A percentile compares a stretch with the other conserved stretches of the same genome.
Conservation (phyloP, 2,888 invertebrate species). For the Tipula lateralis region DNA sequence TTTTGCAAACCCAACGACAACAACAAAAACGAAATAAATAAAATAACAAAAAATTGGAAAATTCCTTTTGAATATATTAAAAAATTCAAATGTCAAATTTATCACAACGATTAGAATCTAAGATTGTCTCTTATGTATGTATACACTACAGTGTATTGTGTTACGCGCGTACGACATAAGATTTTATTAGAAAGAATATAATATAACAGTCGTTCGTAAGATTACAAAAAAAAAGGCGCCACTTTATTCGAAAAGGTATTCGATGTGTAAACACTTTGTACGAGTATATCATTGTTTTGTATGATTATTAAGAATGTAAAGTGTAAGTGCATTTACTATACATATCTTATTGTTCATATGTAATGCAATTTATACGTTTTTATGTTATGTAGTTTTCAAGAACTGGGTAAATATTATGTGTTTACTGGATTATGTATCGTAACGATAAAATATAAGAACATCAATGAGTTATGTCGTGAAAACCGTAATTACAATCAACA, state of each 20-base stretch:
- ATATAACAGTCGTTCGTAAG: neutral
- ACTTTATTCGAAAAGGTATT: neutral
- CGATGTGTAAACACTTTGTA: neutral
- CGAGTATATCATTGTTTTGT: neutral
- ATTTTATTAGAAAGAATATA: neutral
- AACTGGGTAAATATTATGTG: neutral
- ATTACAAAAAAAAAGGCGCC: neutral
- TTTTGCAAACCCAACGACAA: neutral
- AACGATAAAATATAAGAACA: neutral
- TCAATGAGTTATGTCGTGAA: neutral
- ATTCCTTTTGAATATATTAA: neutral
- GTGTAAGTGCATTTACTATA: neutral
- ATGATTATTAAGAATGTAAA: neutral
- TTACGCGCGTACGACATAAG: neutral
- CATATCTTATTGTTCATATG: neutral
- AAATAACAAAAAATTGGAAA: neutral
- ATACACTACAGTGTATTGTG: neutral
- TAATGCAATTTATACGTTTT: neutral
- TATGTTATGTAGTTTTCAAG: neutral
- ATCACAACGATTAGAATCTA: neutral
- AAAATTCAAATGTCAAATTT: constrained; percentile 11
- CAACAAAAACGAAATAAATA: too few relatives aligned
- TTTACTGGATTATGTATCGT: neutral
- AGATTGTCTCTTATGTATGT: neutral
- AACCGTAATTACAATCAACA: neutral